Evolutionary conservation across 2,113 vertebrate genomes (phyloP), one percentile per base, ranked within the genome.

Genomic region (Loxodonta africana): DNA sequence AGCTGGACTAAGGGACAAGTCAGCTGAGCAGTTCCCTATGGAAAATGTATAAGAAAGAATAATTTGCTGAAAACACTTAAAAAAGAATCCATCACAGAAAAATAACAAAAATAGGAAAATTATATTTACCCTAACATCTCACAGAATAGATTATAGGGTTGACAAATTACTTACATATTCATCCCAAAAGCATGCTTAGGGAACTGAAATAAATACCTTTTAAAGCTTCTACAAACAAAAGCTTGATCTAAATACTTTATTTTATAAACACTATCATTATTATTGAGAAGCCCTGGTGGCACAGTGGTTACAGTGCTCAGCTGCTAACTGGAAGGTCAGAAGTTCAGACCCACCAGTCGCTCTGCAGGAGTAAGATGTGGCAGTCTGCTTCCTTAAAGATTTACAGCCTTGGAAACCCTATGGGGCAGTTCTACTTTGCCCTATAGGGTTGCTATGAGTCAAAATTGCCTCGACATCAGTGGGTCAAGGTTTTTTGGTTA

Each of bases 31-130:
- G 25, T 46, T 84, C 46, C 41, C 30, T 53, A 23, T 80, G 21
- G 60, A 82, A 82, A 80, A 93, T 60, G 30, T 20, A 46, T 82
- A 63, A 48, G 12, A 95, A 95, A 87, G n/a, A 87, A 15, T 63
- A 37, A 37, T 62, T 80, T 18, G 53, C 37, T 33, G 5, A 1
- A 33, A 28, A 65, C 48, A 48, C 6, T 3, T 11, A 82, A 7
- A 9, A 95, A 93, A 4, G 30, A 73, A 51, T 91, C 44, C 11
- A 63, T 93, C n/a, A 62, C 12, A 77, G 57, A 67, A 81, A 86
- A 28, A 7, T 26, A 77, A 88, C 26, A 62, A 80, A 97, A 88
- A 73, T 12, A 82, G 12, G 44, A 91, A 77, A 86, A 77, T 86
- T 83, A 5, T 25, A 84, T 37, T 82, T 91, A 30, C 15, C 41